Evolutionary conservation across 2,797 vertebrate species (phyloP).

Genomic region (Columba guinea): DNA sequence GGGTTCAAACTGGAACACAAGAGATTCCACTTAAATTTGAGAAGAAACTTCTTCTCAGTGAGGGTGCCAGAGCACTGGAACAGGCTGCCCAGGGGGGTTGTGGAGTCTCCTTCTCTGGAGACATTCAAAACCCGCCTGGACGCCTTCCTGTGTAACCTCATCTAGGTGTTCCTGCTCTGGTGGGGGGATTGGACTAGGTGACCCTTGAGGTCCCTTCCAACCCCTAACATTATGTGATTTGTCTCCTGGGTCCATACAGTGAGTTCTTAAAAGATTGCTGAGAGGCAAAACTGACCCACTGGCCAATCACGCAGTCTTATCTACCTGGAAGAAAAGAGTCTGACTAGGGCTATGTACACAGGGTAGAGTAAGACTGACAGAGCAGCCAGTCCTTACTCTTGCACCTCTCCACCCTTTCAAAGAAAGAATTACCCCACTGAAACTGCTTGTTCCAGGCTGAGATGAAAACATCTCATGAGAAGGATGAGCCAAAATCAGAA

Average conservation of each 20-base stretch:
- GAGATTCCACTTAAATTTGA: too few species aligned
- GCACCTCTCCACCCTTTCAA: neutral
- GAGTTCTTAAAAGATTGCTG: neutral
- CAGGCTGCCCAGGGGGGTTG: too few species aligned
- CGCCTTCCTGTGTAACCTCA: too few species aligned
- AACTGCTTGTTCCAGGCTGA: neutral
- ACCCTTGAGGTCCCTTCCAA: too few species aligned
- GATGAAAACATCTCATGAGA: neutral
- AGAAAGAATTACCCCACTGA: neutral
- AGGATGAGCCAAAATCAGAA: neutral
- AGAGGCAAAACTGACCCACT: neutral
- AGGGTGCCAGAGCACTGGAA: too few species aligned
- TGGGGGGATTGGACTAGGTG: too few species aligned
- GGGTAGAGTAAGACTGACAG: neutral
- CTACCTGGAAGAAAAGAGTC: neutral
- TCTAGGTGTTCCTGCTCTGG: too few species aligned
- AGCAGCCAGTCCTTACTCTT: neutral
- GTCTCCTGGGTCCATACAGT: neutral
- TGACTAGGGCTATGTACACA: neutral
- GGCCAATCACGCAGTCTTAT: rapidly evolving
- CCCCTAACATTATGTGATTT: neutral
- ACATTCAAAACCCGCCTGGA: too few species aligned
- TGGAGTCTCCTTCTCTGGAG: too few species aligned
- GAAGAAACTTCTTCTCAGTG: too few species aligned
- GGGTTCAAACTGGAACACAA: too few species aligned